Conservation (phyloP, 92 coral and sea anemone species). For the Pocillopora meandrina region DNA sequence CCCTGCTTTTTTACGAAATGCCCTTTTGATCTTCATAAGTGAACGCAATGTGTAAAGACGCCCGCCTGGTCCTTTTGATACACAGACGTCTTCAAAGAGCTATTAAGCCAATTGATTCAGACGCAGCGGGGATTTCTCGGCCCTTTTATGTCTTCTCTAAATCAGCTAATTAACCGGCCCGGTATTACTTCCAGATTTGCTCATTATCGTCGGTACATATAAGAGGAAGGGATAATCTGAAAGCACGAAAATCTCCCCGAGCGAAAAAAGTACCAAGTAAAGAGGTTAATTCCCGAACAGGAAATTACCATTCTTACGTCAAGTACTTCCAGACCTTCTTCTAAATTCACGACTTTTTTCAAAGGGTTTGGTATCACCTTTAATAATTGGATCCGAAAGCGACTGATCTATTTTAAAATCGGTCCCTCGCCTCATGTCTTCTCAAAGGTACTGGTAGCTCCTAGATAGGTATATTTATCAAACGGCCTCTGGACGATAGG, state of each 20-base stretch:
- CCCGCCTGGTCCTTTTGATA: not conserved
- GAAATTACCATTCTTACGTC: constrained; percentile 16
- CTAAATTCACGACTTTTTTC: not conserved
- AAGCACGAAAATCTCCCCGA: not conserved
- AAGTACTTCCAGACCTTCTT: not conserved
- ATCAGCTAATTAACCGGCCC: constrained; percentile 31
- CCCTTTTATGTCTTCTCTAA: constrained; percentile 23
- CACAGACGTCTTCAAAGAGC: constrained; percentile 32
- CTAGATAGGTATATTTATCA: not conserved
- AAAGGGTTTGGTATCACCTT: too few relatives aligned
- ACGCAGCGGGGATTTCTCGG: constrained; percentile 25
- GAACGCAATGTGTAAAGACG: constrained; percentile 10
- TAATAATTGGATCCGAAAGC: too few relatives aligned
- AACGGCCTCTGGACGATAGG: constrained; percentile 21
- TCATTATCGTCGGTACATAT: not conserved
- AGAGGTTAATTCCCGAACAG: not conserved
- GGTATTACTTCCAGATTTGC: not conserved
- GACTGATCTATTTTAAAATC: too few relatives aligned
- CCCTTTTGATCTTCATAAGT: constrained; percentile 40
- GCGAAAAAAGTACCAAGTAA: not conserved
- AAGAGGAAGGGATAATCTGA: not conserved
- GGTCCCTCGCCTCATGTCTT: too few relatives aligned
- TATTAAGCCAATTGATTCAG: constrained; percentile 27
- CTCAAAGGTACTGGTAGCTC: too few relatives aligned
- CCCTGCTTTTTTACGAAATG: constrained; percentile 14